Evolutionary conservation across 2,113 vertebrate genomes (phyloP).

Genomic region (Ondatra zibethicus): DNA sequence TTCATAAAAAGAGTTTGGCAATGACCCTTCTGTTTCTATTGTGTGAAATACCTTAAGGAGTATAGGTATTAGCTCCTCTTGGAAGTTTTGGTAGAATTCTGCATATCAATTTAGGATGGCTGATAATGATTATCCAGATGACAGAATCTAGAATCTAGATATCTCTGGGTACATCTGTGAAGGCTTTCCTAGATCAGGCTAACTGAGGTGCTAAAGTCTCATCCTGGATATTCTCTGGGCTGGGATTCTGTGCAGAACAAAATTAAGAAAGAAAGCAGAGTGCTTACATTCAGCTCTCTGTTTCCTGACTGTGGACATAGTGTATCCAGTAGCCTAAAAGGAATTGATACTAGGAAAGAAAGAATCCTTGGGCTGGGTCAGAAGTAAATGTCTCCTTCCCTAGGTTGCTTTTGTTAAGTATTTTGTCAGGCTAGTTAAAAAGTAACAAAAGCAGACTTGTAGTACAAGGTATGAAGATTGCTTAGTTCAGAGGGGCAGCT

Average conservation of each 20-base stretch:
- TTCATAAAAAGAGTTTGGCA: too few relatives aligned
- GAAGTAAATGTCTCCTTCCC: too few relatives aligned
- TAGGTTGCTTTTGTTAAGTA: neutral
- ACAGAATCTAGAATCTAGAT: neutral
- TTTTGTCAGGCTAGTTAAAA: neutral
- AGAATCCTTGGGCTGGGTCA: neutral
- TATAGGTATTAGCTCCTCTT: too few relatives aligned
- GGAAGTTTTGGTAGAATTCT: too few relatives aligned
- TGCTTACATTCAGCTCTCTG: too few relatives aligned
- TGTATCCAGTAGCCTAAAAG: neutral
- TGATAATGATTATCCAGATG: neutral
- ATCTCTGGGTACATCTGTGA: neutral
- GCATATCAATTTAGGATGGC: neutral
- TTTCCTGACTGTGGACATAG: neutral
- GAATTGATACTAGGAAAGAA: neutral
- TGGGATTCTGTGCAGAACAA: neutral
- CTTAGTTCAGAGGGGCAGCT: neutral
- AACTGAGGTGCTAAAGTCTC: neutral
- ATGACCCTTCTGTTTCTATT: too few relatives aligned
- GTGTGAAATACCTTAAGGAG: too few relatives aligned
- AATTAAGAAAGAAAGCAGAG: neutral
- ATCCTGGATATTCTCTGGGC: too few relatives aligned
- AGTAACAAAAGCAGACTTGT: neutral
- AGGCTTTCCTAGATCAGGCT: neutral
- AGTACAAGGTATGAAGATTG: neutral